Conservation (phyloP, 2,797 vertebrate genomes). For the Arctocebus calabarensis region DNA sequence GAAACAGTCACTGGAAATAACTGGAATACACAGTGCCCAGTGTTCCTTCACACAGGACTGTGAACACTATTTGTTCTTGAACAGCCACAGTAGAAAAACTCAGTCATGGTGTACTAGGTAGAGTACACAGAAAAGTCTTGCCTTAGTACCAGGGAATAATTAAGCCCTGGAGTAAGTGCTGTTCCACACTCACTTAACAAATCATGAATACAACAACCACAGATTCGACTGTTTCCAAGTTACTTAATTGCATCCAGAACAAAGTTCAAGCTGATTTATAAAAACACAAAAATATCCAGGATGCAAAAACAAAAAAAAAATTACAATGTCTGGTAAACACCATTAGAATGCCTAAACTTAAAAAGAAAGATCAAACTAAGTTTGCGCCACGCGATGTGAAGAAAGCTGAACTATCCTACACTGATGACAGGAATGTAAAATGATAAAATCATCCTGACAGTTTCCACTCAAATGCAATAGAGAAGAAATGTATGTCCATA, state of each 20-base stretch:
- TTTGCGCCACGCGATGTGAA: neutral
- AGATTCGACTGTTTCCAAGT: neutral
- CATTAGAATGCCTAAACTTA: neutral
- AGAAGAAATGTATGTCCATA: neutral
- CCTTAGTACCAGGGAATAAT: neutral
- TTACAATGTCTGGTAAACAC: neutral
- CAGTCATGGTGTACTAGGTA: neutral
- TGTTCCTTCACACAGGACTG: neutral
- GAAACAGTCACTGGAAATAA: neutral
- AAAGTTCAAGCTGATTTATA: neutral
- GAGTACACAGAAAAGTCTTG: slow-evolving; percentile 1
- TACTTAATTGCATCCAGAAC: neutral
- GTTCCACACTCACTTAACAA: neutral
- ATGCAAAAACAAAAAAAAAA: neutral
- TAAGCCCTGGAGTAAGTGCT: neutral
- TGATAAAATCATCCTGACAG: neutral
- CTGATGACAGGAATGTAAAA: neutral
- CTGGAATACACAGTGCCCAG: neutral
- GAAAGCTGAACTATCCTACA: neutral
- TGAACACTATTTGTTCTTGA: neutral
- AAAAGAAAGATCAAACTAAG: neutral
- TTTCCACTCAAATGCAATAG: neutral
- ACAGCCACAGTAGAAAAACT: neutral
- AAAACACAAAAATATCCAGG: neutral
- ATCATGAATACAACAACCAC: neutral